Evolutionary conservation across 2,797 vertebrate species (phyloP), one percentile per base, ranked within the genome.

Genomic region (Hylomyscus alleni): DNA sequence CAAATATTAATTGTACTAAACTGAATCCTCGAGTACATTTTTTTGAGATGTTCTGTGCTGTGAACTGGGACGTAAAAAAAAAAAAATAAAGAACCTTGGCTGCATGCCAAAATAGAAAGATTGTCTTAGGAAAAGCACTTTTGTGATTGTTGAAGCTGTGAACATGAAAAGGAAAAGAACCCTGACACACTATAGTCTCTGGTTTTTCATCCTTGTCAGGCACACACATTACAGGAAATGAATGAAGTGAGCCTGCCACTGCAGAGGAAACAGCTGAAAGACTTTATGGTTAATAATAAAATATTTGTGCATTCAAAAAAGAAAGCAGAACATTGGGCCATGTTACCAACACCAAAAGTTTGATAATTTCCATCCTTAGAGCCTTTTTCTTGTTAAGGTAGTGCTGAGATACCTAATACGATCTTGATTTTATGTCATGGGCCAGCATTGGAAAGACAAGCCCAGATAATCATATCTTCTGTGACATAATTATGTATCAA

Each of bases 1-100:
- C 62, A 92, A 91, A 37, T 73, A 54, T 77, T 76, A 86, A 67
- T 93, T 88, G 56, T 56, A 76, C 75, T 37, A 67, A 95, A 76
- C n/a, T 65, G 6, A 6, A 92, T 67, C 19, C 69, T 95, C 67
- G n/a, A 82, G 34, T 73, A 77, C n/a, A 73, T 77, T 82, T 91
- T 91, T 73, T 58, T 52, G 11, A 78, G 86, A 65, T 67, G 47
- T 67, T 82, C 60, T 78, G 34, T 58, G 47, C 80, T 37, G 85
- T 56, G 37, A 72, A 91, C 75, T 77, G 22, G 72, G 75, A 81
- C 29, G 1, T 52, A 12, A 58, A 50, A 29, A 60, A 50, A 29
- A 60, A n/a, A 29, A 52, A 34, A 47, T 5, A 6, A 96, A 75
- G 52, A 52, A 17, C 13, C 29, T 69, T 60, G 47, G n/a, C 67